These are phyloP conservation scores for Agelastica alni DNA, from an alignment of 2,888 invertebrate genomes.

Conservation along the genomic window DNA sequence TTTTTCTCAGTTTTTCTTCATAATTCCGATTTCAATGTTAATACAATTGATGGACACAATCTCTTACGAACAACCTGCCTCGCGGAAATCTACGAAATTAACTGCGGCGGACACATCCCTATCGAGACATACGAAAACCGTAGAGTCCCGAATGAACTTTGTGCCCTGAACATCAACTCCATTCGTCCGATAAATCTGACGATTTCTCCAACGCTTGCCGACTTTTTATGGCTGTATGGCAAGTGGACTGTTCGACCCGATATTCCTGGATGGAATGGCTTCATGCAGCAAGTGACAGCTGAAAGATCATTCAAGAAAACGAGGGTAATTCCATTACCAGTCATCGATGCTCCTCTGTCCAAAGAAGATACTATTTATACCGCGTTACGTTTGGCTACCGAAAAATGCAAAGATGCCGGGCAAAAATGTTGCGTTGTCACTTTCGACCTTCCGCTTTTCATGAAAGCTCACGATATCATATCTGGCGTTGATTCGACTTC, in stretches of 20 bases:
- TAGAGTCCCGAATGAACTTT: too few species aligned
- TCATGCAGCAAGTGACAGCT: constrained; percentile 30
- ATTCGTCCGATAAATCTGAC: too few species aligned
- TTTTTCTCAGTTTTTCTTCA: too few species aligned
- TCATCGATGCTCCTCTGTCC: constrained; percentile 22
- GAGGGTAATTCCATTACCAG: constrained; percentile 38
- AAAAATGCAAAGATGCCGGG: not conserved
- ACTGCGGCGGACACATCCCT: too few species aligned
- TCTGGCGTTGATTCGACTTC: constrained; percentile 1
- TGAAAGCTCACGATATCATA: not conserved
- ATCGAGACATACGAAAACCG: too few species aligned
- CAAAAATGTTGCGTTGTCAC: not conserved
- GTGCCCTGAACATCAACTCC: too few species aligned
- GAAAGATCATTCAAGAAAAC: constrained; percentile 32
- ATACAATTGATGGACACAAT: too few species aligned
- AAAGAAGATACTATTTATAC: constrained; percentile 40
- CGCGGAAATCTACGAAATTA: too few species aligned
- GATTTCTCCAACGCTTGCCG: too few species aligned
- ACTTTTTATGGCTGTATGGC: constrained; percentile 39
- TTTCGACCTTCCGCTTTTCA: not conserved
- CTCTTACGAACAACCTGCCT: too few species aligned
- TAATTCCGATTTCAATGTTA: too few species aligned
- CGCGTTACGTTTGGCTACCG: not conserved
- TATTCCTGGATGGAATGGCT: constrained; percentile 40
- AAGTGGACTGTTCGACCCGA: constrained; percentile 18